These are phyloP conservation scores for Augochlorella aurata DNA, from an alignment of 2,888 invertebrate species.

Conservation along the genomic window DNA sequence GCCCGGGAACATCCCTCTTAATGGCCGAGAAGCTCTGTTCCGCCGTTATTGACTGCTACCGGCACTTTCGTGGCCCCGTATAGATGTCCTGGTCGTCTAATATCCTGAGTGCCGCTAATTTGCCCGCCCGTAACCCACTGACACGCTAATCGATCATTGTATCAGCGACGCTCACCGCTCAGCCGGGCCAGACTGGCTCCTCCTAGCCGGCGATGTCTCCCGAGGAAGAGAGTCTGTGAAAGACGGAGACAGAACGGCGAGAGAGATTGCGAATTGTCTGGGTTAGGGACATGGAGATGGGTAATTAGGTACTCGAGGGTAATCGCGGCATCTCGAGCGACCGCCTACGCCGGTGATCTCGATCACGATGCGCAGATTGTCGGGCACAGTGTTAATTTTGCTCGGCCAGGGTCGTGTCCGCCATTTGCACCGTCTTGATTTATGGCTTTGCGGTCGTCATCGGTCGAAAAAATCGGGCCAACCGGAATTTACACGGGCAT, in stretches of 20 bases:
- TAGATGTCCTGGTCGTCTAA: constrained; percentile 72
- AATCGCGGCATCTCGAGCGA: constrained; percentile 65
- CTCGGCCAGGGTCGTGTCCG: constrained; percentile 1
- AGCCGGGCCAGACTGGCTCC: background rate
- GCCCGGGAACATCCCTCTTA: constrained; percentile 58
- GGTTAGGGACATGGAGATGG: constrained; percentile 59
- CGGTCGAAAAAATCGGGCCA: background rate
- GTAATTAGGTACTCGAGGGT: constrained; percentile 70
- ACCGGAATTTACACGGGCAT: background rate
- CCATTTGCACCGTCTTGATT: background rate
- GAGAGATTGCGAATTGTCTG: constrained; percentile 42
- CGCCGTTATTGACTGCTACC: constrained; percentile 68
- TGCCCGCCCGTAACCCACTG: constrained; percentile 73
- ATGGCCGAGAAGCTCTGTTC: constrained; percentile 51
- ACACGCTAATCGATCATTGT: constrained; percentile 74
- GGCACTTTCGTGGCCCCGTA: constrained; percentile 53
- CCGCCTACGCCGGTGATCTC: constrained; percentile 57
- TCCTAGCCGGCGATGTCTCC: constrained; percentile 25
- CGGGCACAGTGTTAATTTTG: constrained; percentile 45
- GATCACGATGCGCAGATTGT: constrained; percentile 53
- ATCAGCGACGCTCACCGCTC: constrained; percentile 48
- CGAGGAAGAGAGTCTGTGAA: constrained; percentile 25
- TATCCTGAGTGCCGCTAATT: constrained; percentile 79
- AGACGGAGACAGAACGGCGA: constrained; percentile 22
- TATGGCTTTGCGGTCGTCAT: background rate